Evolutionary conservation across 2,797 vertebrate genomes (phyloP).

Genomic region (Myotis daubentonii): DNA sequence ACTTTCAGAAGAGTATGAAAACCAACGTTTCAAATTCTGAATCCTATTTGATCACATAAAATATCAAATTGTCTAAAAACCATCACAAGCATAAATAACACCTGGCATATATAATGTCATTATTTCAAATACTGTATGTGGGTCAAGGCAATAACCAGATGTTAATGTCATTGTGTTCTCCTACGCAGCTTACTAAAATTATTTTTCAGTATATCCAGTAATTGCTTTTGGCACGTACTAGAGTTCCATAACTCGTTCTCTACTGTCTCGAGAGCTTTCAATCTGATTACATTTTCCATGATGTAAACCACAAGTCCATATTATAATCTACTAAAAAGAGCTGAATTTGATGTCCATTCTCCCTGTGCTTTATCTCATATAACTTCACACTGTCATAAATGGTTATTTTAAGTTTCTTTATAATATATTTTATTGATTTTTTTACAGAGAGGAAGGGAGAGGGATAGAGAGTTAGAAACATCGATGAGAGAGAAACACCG

Average conservation of each 20-base stretch:
- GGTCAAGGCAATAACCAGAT: slow-evolving; percentile 81
- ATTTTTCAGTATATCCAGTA: slow-evolving; percentile 68
- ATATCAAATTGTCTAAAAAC: slow-evolving; percentile 58
- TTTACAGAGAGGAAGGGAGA: no score
- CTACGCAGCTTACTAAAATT: slow-evolving; percentile 77
- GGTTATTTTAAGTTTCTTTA: background rate
- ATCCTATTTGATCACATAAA: background rate
- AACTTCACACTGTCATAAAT: background rate
- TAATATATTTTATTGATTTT: no score
- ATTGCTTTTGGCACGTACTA: slow-evolving; percentile 70
- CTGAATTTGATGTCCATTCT: background rate
- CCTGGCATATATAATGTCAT: slow-evolving; percentile 63
- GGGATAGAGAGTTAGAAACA: no score
- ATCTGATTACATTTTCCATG: slow-evolving; percentile 51
- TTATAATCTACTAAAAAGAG: slow-evolving; percentile 28
- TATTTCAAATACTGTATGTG: slow-evolving; percentile 76
- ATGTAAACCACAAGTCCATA: slow-evolving; percentile 15
- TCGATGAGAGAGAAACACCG: no score
- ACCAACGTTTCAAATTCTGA: slow-evolving; percentile 43
- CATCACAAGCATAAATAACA: slow-evolving; percentile 67
- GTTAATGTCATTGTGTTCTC: slow-evolving; percentile 76
- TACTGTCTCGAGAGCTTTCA: slow-evolving; percentile 60
- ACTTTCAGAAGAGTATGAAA: slow-evolving; percentile 34
- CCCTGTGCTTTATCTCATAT: background rate
- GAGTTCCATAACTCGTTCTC: slow-evolving; percentile 69